Base-by-base conservation (phyloP, 2,888 invertebrate species). In the Cryptocheilus praepositus region DNA sequence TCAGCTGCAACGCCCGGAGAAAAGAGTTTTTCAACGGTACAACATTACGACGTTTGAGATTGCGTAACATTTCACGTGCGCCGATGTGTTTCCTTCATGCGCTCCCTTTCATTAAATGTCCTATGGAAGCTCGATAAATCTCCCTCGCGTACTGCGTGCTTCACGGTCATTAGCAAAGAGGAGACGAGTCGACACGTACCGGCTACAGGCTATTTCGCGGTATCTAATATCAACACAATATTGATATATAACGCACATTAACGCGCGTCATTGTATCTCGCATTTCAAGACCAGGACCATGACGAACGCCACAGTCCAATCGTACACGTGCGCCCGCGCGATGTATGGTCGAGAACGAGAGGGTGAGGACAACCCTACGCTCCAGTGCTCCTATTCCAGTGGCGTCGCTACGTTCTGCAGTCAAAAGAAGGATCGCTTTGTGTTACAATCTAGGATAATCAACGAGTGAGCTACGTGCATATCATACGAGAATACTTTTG, bases 231-330 rank as follows among this genome's bases (percentile, higher is more conserved):
- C 79, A 78, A 79, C 67, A 77, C 68, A 77, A 74, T 71, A 74
- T 75, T 77, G 78, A 82, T 80, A 82, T 81, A 74, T 77, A 85
- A 83, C 77, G 79, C 72, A 71, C 78, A 82, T 85, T 86, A 85
- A 77, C 76, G 73, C 64, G 73, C 76, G 73, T 70, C 69, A 64
- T 69, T 63, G 66, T 53, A 18, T 63, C 66, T 56, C 72, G 67
- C 81, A 81, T 81, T 83, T 81, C 66, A 73, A 80, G 71, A 81
- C 74, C 72, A 70, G 74, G 71, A 81, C 81, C 83, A 79, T 84
- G 81, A 81, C 85, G 83, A 83, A 85, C 67, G 51, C n/a, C 49
- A 49, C 46, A 58, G 70, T 70, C 64, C 72, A 61, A 71, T 70
- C 65, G 80, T 74, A 76, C 84, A 84, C 84, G 84, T 83, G 80